Evolutionary conservation across 2,797 vertebrate species (phyloP), one percentile per base, ranked within the genome.

Genomic region (Tangara arthus): DNA sequence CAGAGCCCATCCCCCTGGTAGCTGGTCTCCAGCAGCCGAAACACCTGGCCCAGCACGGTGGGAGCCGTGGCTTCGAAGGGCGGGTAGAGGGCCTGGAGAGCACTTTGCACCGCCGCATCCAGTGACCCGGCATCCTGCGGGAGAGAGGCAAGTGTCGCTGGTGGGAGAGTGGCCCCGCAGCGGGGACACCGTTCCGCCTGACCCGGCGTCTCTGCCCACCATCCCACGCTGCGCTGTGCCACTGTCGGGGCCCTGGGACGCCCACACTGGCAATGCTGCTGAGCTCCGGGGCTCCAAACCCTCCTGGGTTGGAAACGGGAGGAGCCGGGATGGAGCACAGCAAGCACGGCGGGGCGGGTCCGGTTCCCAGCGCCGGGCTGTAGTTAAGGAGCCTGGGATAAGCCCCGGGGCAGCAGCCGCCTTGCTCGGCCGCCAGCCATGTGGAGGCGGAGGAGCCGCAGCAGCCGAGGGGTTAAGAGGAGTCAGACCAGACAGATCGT

Each of bases 41-140:
- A 99, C 93, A 99, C 98, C 97, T 99, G 99, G 95, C 99, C 97
- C 95, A 99, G 98, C 65, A 99, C 98, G 0, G 98, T 98, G 49
- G 99, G 98, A 0, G 99, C 99, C 0, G 99, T 99, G 94, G 97
- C 98, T 87, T 99, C 99, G 5, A 99, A 99, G 7, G 99, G 99
- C 0, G 99, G 99, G 93, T 98, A 99, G 89, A 99, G 98, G 34
- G 98, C 98, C 1, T 98, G 99, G 71, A 99, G 98, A 37, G 98
- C 97, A 0, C 98, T 98, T 97, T 99, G 99, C 97, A 99, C 99
- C 5, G 99, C 99, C 0, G 97, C 85, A 32, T 99, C 99, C 95
- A 99, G 97, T 9, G 99, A 98, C 6, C 98, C 97, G 16, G 98
- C 97, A 30, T 99, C 98, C 99, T 99, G 96, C 3, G 5, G 71